A percentile compares a stretch with the other conserved stretches of the same genome.
phyloP scores from a whole-genome alignment of 2,113 vertebrate species.

The Gopherus evgoodei region DNA sequence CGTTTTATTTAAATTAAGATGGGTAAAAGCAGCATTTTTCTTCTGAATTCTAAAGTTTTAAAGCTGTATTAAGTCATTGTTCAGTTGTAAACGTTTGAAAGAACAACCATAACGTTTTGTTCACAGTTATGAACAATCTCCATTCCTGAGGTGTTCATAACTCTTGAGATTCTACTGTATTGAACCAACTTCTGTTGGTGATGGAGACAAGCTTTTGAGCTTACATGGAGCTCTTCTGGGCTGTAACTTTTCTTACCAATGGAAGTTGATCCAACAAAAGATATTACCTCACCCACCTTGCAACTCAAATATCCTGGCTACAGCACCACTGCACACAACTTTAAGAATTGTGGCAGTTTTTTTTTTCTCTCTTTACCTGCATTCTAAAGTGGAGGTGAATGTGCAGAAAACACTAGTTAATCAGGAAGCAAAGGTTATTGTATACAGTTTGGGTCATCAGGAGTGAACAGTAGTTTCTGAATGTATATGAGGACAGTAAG shows the following conservation, averaged over 20 bases:
- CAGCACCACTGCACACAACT: background rate
- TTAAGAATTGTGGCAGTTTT: background rate
- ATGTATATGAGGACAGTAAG: background rate
- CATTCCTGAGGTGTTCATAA: too few species aligned
- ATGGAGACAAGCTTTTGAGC: background rate
- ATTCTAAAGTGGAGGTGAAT: background rate
- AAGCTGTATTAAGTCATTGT: too few species aligned
- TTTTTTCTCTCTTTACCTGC: background rate
- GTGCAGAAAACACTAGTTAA: background rate
- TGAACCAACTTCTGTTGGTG: too few species aligned
- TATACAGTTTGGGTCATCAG: background rate
- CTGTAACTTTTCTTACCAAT: background rate
- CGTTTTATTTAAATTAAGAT: too few species aligned
- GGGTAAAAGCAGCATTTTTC: too few species aligned
- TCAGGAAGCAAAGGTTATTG: background rate
- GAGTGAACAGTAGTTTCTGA: background rate
- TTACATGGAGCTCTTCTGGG: background rate
- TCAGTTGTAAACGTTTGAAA: too few species aligned
- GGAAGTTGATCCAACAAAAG: background rate
- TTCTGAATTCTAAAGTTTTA: too few species aligned
- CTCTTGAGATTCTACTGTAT: too few species aligned
- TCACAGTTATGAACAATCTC: too few species aligned
- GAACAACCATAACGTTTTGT: too few species aligned
- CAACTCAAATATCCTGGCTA: background rate
- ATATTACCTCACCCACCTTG: background rate